Evolutionary conservation across 2,888 invertebrate species (phyloP), one percentile per base, ranked within the genome.

Genomic region (Malacosoma neustria): DNA sequence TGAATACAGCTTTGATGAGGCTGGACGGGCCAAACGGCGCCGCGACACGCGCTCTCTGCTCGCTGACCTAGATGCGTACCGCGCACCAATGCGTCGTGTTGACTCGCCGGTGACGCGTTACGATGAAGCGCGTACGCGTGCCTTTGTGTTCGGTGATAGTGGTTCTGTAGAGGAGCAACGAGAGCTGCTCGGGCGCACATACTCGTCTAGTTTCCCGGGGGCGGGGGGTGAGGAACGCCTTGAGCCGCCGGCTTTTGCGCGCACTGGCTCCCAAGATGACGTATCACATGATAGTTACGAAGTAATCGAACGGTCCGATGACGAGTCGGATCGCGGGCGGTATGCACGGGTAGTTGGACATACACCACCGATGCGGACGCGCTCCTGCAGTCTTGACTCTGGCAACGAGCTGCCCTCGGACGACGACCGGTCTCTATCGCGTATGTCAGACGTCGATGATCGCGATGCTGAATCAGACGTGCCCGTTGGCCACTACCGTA

Each of bases 281-380:
- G 81, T 95, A 15, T 94, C 95, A 22, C 95, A 95, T 69, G 95
- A 95, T 69, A 95, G 94, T 57, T 95, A 95, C 70, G 95, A 95
- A 68, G 76, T 95, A 13, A 82, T 95, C 43, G 94, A 95, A 67
- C 92, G 92, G 61, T 91, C 92, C 41, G 90, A 89, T 53, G 92
- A 90, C 58, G 89, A 89, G 57, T 87, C 87, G 37, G 79, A 81
- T 9, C 5, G 22, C 45, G 68, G 61, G 38, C 66, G 67, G 4
- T 66, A 71, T 55, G 61, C 71, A 37, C 58, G 64, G 36, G 52
- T 62, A 37, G 62, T 74, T 36, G 69, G 71, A 29, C 71, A 62
- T 32, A 39, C 64, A 35, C 46, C 79, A n/a, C 67, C 71, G 45
- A 77, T 73, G 36, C 87, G 85, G 55, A 86, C 88, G 45, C 88